A percentile compares a stretch with the other conserved stretches of the same genome.
phyloP scores from a whole-genome alignment of 2,888 invertebrate genomes.

The Yponomeuta sedellus region DNA sequence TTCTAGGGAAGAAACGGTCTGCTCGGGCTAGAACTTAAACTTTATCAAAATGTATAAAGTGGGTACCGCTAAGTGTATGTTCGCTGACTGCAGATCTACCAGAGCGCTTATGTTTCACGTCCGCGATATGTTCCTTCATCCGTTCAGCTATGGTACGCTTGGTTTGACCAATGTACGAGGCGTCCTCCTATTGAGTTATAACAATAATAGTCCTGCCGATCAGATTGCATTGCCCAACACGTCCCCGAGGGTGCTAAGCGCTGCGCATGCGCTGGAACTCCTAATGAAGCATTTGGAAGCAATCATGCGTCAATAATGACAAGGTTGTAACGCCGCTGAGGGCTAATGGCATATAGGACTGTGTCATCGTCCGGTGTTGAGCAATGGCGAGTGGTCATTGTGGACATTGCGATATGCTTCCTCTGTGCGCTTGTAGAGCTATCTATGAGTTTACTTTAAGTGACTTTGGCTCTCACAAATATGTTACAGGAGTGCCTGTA shows the following conservation, averaged over 20 bases:
- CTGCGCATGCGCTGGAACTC: slow-evolving; percentile 1
- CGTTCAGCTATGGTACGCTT: too few relatives aligned
- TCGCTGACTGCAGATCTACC: too few relatives aligned
- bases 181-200: background rate
- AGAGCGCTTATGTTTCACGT: too few relatives aligned
- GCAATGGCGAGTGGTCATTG: background rate
- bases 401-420: background rate
- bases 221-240: background rate
- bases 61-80: too few relatives aligned
- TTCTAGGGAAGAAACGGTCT: too few relatives aligned
- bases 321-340: slow-evolving; percentile 6
- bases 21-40: too few relatives aligned
- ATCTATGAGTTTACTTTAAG: background rate
- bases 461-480: too few relatives aligned
- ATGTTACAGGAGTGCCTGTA: too few relatives aligned
- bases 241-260: background rate
- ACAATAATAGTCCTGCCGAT: background rate
- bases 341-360: background rate
- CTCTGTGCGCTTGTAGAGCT: background rate
- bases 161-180: too few relatives aligned
- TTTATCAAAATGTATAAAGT: too few relatives aligned
- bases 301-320: slow-evolving; percentile 10
- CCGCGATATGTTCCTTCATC: too few relatives aligned
- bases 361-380: slow-evolving; percentile 1
- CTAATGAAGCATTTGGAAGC: slow-evolving; percentile 8